Conservation (phyloP, 2,113 vertebrate genomes). For the Actinemys pallida region DNA sequence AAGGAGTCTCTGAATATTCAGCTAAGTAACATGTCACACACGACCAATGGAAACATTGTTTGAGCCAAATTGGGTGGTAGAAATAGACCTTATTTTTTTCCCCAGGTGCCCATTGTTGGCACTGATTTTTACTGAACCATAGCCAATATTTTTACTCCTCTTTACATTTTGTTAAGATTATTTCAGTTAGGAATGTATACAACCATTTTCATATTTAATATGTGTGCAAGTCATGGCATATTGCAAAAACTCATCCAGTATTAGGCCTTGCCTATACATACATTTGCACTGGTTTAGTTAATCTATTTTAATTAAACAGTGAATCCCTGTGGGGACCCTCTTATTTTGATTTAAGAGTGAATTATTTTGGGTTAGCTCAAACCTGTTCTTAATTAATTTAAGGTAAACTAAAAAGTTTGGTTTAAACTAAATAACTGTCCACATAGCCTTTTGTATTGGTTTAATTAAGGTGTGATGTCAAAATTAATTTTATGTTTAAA, state of each 20-base stretch:
- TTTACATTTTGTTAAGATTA: neutral
- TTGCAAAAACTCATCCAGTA: neutral
- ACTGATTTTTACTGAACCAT: neutral
- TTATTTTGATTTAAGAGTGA: rapidly evolving
- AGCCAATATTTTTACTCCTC: neutral
- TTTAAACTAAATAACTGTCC: neutral
- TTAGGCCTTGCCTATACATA: neutral
- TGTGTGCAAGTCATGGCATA: neutral
- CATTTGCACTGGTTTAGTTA: neutral
- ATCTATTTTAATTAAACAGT: rapidly evolving
- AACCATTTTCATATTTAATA: neutral
- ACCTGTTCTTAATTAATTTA: neutral
- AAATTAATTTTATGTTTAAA: constrained; percentile 19
- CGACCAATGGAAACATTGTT: neutral
- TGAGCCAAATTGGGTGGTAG: neutral
- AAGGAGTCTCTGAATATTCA: too few species aligned
- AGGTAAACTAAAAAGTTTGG: neutral
- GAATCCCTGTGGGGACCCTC: neutral
- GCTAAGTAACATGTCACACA: too few species aligned
- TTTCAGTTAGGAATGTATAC: neutral
- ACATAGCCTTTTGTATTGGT: neutral
- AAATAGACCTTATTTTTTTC: neutral
- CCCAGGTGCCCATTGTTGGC: neutral
- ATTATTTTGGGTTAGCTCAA: neutral
- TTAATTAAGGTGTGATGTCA: neutral